Evolutionary conservation across 2,888 invertebrate genomes (phyloP).

Genomic region (Neria commutata): DNA sequence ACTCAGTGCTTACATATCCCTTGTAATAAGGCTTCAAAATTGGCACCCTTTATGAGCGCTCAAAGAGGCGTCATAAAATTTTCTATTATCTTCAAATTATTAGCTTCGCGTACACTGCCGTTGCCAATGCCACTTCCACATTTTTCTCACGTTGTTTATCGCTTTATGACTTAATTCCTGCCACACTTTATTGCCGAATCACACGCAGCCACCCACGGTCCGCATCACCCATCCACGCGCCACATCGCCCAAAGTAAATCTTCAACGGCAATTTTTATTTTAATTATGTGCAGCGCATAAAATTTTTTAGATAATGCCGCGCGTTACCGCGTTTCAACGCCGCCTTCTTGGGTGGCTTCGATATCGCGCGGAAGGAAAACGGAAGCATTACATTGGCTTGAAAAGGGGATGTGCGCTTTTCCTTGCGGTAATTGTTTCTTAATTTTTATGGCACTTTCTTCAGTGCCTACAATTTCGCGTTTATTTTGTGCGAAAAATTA

Average conservation of each 20-base stretch:
- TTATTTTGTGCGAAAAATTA: too few species aligned
- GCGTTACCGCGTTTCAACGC: constrained; percentile 18
- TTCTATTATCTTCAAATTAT: constrained; percentile 58
- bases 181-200: constrained; percentile 54
- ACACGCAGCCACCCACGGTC: background rate
- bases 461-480: too few species aligned
- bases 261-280: constrained; percentile 52
- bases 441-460: constrained; percentile 45
- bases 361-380: constrained; percentile 38
- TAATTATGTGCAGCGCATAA: constrained; percentile 56
- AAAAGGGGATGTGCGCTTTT: constrained; percentile 30
- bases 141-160: constrained; percentile 33
- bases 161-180: constrained; percentile 57
- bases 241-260: constrained; percentile 8
- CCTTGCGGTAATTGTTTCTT: constrained; percentile 53
- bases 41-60: background rate
- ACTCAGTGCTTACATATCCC: background rate
- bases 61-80: constrained; percentile 48
- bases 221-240: background rate
- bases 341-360: constrained; percentile 17
- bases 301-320: constrained; percentile 32
- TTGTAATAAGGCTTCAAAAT: background rate
- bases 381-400: constrained; percentile 42
- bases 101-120: constrained; percentile 49
- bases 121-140: constrained; percentile 33